Percentiles rank a stretch among this genome's conserved stretches.
phyloP scores from a whole-genome alignment of 2,797 vertebrate species.

The Melanotaenia trifasciata region DNA sequence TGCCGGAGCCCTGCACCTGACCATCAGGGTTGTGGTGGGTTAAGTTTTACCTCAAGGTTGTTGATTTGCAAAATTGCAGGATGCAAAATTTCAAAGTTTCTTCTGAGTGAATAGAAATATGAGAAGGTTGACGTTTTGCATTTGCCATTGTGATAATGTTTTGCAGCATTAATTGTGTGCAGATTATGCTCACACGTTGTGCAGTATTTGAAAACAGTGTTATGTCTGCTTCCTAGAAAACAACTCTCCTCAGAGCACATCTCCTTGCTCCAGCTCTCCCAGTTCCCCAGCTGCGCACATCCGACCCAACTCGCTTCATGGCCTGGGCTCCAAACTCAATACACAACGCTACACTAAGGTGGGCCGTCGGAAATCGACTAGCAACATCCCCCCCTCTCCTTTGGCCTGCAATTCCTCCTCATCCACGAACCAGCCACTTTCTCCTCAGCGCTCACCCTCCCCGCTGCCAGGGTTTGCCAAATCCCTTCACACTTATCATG shows the following conservation, averaged over 20 bases:
- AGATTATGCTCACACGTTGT: not conserved
- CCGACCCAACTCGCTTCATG: constrained; percentile 94
- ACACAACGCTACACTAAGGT: constrained; percentile 90
- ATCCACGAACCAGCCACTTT: constrained; percentile 87
- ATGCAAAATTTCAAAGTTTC: not conserved
- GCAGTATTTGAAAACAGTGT: not conserved
- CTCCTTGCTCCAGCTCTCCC: constrained; percentile 93
- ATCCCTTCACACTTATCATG: constrained; percentile 85
- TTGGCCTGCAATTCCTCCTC: constrained; percentile 91
- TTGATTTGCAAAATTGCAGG: too few species aligned
- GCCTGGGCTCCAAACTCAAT: constrained; percentile 91
- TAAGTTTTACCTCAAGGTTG: not conserved
- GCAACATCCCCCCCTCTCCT: constrained; percentile 95
- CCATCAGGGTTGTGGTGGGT: constrained; percentile 82
- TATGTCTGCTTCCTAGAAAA: constrained; percentile 79
- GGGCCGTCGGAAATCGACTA: constrained; percentile 95
- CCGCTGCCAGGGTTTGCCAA: constrained; percentile 88
- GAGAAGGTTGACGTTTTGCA: not conserved
- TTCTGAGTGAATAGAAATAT: not conserved
- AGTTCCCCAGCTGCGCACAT: constrained; percentile 92
- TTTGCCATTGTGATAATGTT: not conserved
- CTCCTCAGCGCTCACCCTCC: constrained; percentile 91
- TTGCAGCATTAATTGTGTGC: not conserved
- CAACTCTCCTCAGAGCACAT: constrained; percentile 90
- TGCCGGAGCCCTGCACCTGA: constrained; percentile 92